Conservation (phyloP, 2,888 invertebrate species). For the Alloscopus bannaensis region DNA sequence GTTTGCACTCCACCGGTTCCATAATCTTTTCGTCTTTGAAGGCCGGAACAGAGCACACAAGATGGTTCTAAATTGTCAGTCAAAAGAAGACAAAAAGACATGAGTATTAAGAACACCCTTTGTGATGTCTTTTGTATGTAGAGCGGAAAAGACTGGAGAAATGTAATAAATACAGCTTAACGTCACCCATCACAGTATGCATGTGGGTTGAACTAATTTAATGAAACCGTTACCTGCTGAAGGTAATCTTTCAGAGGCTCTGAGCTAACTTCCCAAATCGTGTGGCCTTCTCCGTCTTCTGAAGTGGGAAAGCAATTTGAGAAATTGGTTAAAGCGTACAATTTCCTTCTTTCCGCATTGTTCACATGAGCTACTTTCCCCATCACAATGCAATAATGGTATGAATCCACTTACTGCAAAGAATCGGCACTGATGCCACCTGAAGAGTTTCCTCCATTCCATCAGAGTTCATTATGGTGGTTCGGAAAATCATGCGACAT, state of each 20-base stretch:
- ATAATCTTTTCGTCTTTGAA: slow-evolving; percentile 82
- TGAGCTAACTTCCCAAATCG: slow-evolving; percentile 87
- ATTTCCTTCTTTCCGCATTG: slow-evolving; percentile 72
- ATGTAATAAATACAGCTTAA: no score
- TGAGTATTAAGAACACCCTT: no score
- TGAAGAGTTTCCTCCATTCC: slow-evolving; percentile 89
- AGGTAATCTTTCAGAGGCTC: slow-evolving; percentile 91
- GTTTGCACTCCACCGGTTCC: slow-evolving; percentile 85
- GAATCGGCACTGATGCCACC: slow-evolving; percentile 92
- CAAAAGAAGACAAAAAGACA: no score
- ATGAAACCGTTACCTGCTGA: slow-evolving; percentile 89
- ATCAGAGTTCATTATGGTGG: slow-evolving; percentile 85
- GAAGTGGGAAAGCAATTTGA: slow-evolving; percentile 86
- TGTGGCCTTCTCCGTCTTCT: slow-evolving; percentile 75
- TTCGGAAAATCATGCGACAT: slow-evolving; percentile 95
- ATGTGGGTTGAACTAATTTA: no score
- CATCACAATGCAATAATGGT: background rate
- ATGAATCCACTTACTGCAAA: slow-evolving; percentile 87
- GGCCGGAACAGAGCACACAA: slow-evolving; percentile 90
- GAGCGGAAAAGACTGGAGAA: no score
- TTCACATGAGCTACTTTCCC: no score
- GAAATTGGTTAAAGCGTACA: background rate
- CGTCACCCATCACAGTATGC: no score
- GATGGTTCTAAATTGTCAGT: slow-evolving; percentile 82
- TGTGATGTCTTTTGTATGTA: no score